phyloP scores from a whole-genome alignment of 2,797 vertebrate species.

The Pterois miles region DNA sequence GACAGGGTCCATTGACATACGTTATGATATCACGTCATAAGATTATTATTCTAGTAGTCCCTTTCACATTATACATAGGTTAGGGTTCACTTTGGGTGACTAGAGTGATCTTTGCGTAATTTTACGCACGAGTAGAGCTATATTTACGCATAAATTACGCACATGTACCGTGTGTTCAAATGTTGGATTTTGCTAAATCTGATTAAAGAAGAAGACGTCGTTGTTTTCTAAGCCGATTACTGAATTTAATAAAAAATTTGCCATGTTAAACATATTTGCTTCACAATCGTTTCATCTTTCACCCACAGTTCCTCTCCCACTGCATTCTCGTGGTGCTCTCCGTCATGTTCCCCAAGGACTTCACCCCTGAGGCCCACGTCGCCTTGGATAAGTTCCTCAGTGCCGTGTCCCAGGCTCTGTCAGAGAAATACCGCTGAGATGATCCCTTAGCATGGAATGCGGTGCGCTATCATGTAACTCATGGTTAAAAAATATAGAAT shows the following conservation, averaged over 20 bases:
- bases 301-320: slow-evolving; percentile 83
- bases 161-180: neutral
- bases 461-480: neutral
- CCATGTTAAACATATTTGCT: neutral
- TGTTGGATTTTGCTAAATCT: neutral
- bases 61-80: no score
- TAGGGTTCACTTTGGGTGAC: no score
- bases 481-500: slow-evolving; percentile 29
- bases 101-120: neutral
- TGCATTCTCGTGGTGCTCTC: slow-evolving; percentile 85
- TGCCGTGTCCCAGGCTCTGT: slow-evolving; percentile 72
- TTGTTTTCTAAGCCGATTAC: neutral
- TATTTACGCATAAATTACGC: neutral
- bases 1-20: fast-evolving
- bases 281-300: neutral
- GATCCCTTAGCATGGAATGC: neutral
- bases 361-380: slow-evolving; percentile 82
- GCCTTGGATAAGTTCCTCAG: slow-evolving; percentile 88
- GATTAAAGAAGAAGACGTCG: no score
- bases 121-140: neutral
- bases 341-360: slow-evolving; percentile 56
- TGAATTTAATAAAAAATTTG: neutral
- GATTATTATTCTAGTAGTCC: neutral
- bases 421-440: slow-evolving; percentile 87
- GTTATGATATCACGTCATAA: neutral